A percentile compares a stretch with the other conserved stretches of the same genome.
phyloP scores from a whole-genome alignment of 2,888 invertebrate species.

The Congeria kusceri region DNA sequence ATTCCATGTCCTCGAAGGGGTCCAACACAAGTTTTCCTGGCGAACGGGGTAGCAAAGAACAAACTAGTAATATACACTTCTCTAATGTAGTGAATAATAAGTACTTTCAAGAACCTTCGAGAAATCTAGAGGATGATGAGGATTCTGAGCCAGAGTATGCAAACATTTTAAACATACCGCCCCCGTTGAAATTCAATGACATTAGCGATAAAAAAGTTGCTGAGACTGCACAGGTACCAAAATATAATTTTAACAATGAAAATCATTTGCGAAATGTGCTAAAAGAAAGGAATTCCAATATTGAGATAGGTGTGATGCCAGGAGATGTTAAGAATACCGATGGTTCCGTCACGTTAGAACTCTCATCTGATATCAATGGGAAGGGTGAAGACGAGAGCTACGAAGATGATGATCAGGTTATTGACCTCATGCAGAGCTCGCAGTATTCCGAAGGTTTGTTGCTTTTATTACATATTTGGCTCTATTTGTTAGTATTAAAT shows the following conservation, averaged over 20 bases:
- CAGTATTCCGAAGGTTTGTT: conserved; percentile 66
- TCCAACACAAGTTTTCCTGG: conserved; percentile 65
- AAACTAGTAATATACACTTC: conserved; percentile 37
- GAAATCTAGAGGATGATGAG: conserved; percentile 36
- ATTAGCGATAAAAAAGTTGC: conserved; percentile 41
- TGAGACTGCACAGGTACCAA: conserved; percentile 32
- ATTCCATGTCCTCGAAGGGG: conserved; percentile 75
- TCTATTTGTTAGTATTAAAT: too few species aligned
- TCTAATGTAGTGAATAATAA: conserved; percentile 60
- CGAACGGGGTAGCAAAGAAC: conserved; percentile 56
- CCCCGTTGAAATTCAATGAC: conserved; percentile 63
- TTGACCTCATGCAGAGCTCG: conserved; percentile 61
- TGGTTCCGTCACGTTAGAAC: conserved; percentile 42
- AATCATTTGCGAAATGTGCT: conserved; percentile 62
- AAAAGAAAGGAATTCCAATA: conserved; percentile 56
- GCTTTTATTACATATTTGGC: background rate
- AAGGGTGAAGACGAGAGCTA: conserved; percentile 34
- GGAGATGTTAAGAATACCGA: conserved; percentile 44
- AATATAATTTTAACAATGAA: conserved; percentile 56
- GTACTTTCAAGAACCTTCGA: conserved; percentile 54
- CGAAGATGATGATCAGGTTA: conserved; percentile 32
- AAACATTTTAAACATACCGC: conserved; percentile 73
- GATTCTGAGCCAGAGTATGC: conserved; percentile 83
- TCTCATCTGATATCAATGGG: conserved; percentile 49
- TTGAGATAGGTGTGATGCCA: conserved; percentile 39